A percentile compares a stretch with the other conserved stretches of the same genome.
Evolutionary conservation across 2,888 invertebrate species (phyloP).

Genomic region (Creontiades dilutus): DNA sequence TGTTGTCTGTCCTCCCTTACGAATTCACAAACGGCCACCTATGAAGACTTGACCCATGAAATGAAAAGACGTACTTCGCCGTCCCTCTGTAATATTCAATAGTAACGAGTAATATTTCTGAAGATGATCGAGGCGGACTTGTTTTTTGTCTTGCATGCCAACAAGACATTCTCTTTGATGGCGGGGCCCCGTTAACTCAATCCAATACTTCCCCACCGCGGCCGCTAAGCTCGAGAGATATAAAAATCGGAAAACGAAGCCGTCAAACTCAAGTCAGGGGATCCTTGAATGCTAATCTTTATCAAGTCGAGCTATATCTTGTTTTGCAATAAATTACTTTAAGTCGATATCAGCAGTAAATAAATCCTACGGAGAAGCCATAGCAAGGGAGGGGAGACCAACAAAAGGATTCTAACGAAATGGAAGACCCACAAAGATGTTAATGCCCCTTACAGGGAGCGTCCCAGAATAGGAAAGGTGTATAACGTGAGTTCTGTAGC

Average conservation of each 20-base stretch:
- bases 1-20: slow-evolving; percentile 54
- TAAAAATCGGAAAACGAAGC: slow-evolving; percentile 23
- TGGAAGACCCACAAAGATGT: slow-evolving; percentile 67
- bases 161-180: slow-evolving; percentile 67
- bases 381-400: slow-evolving; percentile 42
- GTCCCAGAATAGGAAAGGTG: too few species aligned
- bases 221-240: neutral
- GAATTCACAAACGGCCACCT: slow-evolving; percentile 64
- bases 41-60: slow-evolving; percentile 56
- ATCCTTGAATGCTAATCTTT: neutral
- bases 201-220: neutral
- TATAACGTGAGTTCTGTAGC: too few species aligned
- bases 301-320: neutral
- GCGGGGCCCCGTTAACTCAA: neutral
- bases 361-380: slow-evolving; percentile 66
- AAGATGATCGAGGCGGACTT: slow-evolving; percentile 50
- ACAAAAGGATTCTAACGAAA: slow-evolving; percentile 62
- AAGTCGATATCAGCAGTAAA: slow-evolving; percentile 63
- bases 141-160: slow-evolving; percentile 47
- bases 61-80: slow-evolving; percentile 56
- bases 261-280: neutral
- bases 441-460: slow-evolving; percentile 4
- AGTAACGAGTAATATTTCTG: slow-evolving; percentile 21
- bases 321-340: slow-evolving; percentile 52
- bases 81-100: slow-evolving; percentile 54